A percentile compares a stretch with the other conserved stretches of the same genome.
These are phyloP conservation scores for Circaetus gallicus DNA, from an alignment of 2,113 vertebrate genomes.

Conservation along the genomic window DNA sequence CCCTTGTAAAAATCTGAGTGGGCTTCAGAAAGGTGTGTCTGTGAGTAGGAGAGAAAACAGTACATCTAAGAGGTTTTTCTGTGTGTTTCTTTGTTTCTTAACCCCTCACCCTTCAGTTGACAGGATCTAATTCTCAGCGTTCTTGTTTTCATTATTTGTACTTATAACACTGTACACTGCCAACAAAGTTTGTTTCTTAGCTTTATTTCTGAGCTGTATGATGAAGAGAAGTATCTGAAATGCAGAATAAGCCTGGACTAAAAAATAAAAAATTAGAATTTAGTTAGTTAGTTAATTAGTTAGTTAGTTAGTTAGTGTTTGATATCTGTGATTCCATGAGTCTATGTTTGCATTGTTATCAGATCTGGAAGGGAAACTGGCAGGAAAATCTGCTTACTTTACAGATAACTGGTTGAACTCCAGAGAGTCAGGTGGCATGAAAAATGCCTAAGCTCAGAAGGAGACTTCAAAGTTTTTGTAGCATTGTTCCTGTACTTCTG, in stretches of 20 bases:
- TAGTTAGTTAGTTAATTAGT: background rate
- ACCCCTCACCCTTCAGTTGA: background rate
- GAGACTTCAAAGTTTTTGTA: background rate
- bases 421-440: background rate
- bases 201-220: background rate
- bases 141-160: background rate
- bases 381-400: background rate
- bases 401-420: background rate
- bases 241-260: background rate
- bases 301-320: background rate
- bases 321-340: background rate
- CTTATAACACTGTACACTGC: background rate
- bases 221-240: background rate
- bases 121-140: background rate
- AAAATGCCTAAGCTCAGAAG: background rate
- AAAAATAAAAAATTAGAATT: background rate
- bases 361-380: background rate
- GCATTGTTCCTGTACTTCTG: background rate
- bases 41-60: background rate
- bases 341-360: background rate
- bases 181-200: background rate
- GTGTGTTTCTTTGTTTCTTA: background rate
- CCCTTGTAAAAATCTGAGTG: background rate
- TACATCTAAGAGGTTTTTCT: background rate
- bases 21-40: background rate